Percentiles rank a stretch among this genome's conserved stretches.
Evolutionary conservation across 2,113 vertebrate species (phyloP).

Genomic region (Desmodus rotundus): DNA sequence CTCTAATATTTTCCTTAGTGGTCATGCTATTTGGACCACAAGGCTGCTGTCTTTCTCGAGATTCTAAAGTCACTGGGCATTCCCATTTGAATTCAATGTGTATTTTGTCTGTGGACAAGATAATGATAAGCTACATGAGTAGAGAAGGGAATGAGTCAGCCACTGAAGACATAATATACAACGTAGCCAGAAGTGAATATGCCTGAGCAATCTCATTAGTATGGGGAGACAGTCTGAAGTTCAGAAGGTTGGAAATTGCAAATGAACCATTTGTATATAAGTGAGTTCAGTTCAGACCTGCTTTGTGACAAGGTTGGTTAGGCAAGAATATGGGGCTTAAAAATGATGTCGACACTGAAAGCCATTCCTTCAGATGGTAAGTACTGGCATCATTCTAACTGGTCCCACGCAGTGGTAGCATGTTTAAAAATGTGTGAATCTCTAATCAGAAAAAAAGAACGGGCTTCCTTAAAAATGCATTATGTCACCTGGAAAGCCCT

Average conservation of each 20-base stretch:
- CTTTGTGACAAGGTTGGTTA: conserved; percentile 23
- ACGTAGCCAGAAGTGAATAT: background rate
- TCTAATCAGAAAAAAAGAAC: background rate
- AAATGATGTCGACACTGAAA: conserved; percentile 17
- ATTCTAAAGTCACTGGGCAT: background rate
- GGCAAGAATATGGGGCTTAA: conserved; percentile 1
- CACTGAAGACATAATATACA: background rate
- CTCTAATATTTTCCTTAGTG: background rate
- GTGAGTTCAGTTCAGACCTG: conserved; percentile 21
- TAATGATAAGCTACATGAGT: conserved; percentile 44
- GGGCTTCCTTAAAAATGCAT: background rate
- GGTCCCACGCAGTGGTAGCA: background rate
- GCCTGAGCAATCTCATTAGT: background rate
- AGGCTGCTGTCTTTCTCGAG: background rate
- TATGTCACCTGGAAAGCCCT: background rate
- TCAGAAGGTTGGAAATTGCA: background rate
- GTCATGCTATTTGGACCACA: background rate
- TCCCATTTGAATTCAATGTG: conserved; percentile 25
- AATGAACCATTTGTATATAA: background rate
- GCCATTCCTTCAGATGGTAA: conserved; percentile 57
- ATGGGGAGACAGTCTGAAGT: background rate
- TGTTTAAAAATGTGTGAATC: conserved; percentile 15
- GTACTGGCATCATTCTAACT: conserved; percentile 48
- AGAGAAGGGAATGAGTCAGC: conserved; percentile 43
- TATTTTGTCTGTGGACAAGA: conserved; percentile 48